These are phyloP conservation scores for Phorcus lineatus DNA, from an alignment of 2,888 invertebrate genomes.

Conservation along the genomic window DNA sequence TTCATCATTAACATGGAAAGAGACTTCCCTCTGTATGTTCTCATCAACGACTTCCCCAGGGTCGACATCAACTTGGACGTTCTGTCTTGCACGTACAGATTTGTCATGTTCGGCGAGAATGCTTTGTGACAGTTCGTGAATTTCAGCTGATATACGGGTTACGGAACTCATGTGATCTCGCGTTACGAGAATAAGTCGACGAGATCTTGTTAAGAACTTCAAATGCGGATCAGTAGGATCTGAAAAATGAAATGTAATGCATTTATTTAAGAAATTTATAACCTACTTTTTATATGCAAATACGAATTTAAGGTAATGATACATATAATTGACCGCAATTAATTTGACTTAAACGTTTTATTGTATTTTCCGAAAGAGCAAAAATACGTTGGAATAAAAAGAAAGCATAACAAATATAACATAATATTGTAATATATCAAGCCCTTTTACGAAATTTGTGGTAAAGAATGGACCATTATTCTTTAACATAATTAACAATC, in stretches of 20 bases:
- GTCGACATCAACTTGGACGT: neutral
- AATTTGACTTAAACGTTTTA: too few relatives aligned
- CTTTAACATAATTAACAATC: too few relatives aligned
- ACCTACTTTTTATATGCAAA: too few relatives aligned
- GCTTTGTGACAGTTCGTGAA: slow-evolving; percentile 6
- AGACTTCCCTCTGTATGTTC: neutral
- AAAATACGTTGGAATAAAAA: too few relatives aligned
- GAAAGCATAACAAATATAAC: too few relatives aligned
- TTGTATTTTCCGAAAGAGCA: too few relatives aligned
- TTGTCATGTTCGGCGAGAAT: slow-evolving; percentile 11
- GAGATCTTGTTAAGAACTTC: slow-evolving; percentile 18
- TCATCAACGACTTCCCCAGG: neutral
- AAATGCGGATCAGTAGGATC: slow-evolving; percentile 11
- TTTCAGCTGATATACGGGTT: slow-evolving; percentile 1
- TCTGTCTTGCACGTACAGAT: neutral
- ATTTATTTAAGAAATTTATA: neutral
- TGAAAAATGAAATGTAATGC: neutral
- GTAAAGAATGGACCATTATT: too few relatives aligned
- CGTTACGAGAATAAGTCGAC: neutral
- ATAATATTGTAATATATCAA: too few relatives aligned
- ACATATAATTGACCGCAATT: too few relatives aligned
- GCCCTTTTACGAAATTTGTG: too few relatives aligned
- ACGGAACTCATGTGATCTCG: slow-evolving; percentile 1
- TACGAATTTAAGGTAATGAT: too few relatives aligned
- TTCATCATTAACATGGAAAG: neutral